Evolutionary conservation across 1,140 invertebrate genomes (phyloP).

Genomic region (Parapsyche elsis): DNA sequence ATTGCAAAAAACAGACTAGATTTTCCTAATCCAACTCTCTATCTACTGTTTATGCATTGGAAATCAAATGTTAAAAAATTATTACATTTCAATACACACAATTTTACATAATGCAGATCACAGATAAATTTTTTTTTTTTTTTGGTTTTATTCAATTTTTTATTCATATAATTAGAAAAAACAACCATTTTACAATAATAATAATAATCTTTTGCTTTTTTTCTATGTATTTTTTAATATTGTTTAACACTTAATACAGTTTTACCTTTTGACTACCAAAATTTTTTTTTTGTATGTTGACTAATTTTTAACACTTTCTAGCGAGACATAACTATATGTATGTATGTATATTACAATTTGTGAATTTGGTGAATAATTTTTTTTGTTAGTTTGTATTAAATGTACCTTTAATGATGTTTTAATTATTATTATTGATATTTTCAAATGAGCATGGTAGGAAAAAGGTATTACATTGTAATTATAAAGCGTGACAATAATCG

Average conservation of each 20-base stretch:
- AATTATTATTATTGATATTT: not conserved
- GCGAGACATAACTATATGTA: not conserved
- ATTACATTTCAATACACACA: slow-evolving; percentile 43
- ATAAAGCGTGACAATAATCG: slow-evolving; percentile 36
- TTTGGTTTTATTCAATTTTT: slow-evolving; percentile 39
- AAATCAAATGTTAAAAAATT: not conserved
- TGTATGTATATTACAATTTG: too few species aligned
- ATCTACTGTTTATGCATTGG: too few species aligned
- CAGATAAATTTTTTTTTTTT: slow-evolving; percentile 54
- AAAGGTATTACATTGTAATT: slow-evolving; percentile 31
- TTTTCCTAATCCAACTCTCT: too few species aligned
- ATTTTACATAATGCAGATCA: slow-evolving; percentile 52
- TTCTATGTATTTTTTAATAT: slow-evolving; percentile 49
- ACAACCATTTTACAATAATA: slow-evolving; percentile 49
- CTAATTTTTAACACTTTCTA: slow-evolving; percentile 27
- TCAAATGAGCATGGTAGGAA: slow-evolving; percentile 20
- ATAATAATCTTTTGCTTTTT: slow-evolving; percentile 51
- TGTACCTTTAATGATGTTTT: not conserved
- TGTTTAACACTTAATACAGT: slow-evolving; percentile 53
- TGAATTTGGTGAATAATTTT: too few species aligned
- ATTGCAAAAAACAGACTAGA: too few species aligned
- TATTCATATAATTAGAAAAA: slow-evolving; percentile 51
- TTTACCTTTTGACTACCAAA: slow-evolving; percentile 52
- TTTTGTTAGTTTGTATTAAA: not conserved
- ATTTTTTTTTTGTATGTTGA: slow-evolving; percentile 18